phyloP scores from a whole-genome alignment of 2,113 vertebrate species.

The Bubalus kerabau region DNA sequence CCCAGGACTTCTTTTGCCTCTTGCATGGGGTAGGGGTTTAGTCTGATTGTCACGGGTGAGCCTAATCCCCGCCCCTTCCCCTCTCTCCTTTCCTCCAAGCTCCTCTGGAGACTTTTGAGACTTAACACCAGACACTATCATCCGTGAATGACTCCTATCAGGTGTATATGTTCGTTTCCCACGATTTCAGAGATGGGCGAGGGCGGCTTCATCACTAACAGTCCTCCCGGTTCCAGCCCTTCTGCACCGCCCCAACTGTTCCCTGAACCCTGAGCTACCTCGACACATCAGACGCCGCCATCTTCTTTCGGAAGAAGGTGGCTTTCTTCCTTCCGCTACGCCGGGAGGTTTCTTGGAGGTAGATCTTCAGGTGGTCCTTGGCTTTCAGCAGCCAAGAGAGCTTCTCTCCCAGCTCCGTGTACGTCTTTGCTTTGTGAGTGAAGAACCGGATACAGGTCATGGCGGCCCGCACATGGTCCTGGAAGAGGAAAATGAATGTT shows the following conservation, averaged over 20 bases:
- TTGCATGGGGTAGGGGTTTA: neutral
- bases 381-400: slow-evolving; percentile 93
- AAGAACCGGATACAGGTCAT: slow-evolving; percentile 99
- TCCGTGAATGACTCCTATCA: neutral
- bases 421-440: slow-evolving; percentile 90
- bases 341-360: slow-evolving; percentile 93
- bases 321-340: slow-evolving; percentile 82
- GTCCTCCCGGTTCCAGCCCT: neutral
- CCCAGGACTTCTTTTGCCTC: neutral
- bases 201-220: neutral
- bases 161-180: neutral
- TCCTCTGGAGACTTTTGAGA: neutral
- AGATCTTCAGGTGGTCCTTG: slow-evolving; percentile 95
- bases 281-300: slow-evolving; percentile 93
- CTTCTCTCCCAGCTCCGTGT: slow-evolving; percentile 90
- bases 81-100: neutral
- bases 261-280: slow-evolving; percentile 78
- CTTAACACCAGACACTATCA: neutral
- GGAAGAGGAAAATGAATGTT: slow-evolving; percentile 32
- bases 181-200: neutral
- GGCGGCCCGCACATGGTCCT: slow-evolving; percentile 96
- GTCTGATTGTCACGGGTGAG: neutral
- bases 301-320: slow-evolving; percentile 91
- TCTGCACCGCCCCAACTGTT: neutral
- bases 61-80: neutral